phyloP scores from a whole-genome alignment of 2,113 vertebrate species.

The Hippolais icterina region DNA sequence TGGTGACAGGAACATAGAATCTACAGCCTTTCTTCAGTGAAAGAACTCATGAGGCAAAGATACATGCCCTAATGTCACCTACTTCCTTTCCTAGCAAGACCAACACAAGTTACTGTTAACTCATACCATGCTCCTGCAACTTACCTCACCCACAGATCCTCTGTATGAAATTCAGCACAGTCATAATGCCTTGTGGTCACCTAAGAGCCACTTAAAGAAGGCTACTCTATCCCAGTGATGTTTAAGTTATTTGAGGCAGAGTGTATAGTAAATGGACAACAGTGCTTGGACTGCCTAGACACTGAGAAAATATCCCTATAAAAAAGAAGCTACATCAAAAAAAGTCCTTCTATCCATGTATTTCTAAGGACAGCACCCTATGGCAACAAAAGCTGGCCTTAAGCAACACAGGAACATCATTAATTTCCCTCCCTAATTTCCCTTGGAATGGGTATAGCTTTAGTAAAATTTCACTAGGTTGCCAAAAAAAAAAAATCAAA shows the following conservation, averaged over 20 bases:
- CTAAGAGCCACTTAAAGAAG: background rate
- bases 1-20: background rate
- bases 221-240: background rate
- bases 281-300: background rate
- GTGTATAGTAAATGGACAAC: background rate
- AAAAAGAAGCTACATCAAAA: background rate
- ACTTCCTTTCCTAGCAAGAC: background rate
- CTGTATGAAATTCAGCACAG: background rate
- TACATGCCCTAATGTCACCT: no score
- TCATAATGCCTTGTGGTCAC: background rate
- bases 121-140: background rate
- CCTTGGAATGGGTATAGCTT: background rate
- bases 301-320: background rate
- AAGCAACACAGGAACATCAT: background rate
- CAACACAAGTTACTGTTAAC: background rate
- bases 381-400: background rate
- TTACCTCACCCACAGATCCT: accelerated
- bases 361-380: background rate
- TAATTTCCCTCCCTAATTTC: background rate
- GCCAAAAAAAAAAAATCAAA: background rate
- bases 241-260: background rate
- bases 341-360: background rate
- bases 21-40: background rate
- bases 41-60: background rate
- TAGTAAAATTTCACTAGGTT: background rate